A percentile compares a stretch with the other conserved stretches of the same genome.
phyloP scores from a whole-genome alignment of 2,888 invertebrate species.

The Halocaridina rubra region DNA sequence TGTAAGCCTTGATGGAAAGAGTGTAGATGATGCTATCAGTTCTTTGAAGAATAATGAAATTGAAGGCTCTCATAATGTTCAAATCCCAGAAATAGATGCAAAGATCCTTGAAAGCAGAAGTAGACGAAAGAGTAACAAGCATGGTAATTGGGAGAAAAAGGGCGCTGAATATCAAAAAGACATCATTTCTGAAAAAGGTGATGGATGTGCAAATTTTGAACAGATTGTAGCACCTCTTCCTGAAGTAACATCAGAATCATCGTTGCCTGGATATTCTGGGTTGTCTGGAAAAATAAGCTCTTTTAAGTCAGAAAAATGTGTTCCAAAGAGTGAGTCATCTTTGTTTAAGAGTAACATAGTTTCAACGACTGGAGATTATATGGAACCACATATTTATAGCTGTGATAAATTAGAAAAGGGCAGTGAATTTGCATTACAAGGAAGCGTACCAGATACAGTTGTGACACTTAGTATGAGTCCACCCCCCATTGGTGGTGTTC shows the following conservation, averaged over 20 bases:
- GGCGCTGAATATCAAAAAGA: not conserved
- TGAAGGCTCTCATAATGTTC: no score
- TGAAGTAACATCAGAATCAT: not conserved
- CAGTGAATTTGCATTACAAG: not conserved
- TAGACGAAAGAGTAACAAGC: not conserved
- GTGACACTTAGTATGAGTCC: not conserved
- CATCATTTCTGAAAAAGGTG: not conserved
- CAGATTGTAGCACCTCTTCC: not conserved
- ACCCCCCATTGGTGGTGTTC: slow-evolving; percentile 42
- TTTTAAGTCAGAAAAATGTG: not conserved
- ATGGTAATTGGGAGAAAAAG: not conserved
- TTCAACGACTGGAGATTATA: not conserved
- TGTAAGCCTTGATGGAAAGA: not conserved
- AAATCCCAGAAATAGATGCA: not conserved
- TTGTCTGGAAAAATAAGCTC: not conserved
- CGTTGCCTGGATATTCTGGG: not conserved
- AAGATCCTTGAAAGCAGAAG: not conserved
- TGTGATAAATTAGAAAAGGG: no score
- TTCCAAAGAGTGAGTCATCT: not conserved
- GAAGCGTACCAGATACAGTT: slow-evolving; percentile 46
- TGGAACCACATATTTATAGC: no score
- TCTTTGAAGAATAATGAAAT: not conserved
- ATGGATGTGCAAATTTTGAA: not conserved
- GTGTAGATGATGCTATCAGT: not conserved
- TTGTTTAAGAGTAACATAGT: not conserved